A percentile compares a stretch with the other conserved stretches of the same genome.
Evolutionary conservation across 2,113 vertebrate species (phyloP).

Genomic region (Phaethon lepturus): DNA sequence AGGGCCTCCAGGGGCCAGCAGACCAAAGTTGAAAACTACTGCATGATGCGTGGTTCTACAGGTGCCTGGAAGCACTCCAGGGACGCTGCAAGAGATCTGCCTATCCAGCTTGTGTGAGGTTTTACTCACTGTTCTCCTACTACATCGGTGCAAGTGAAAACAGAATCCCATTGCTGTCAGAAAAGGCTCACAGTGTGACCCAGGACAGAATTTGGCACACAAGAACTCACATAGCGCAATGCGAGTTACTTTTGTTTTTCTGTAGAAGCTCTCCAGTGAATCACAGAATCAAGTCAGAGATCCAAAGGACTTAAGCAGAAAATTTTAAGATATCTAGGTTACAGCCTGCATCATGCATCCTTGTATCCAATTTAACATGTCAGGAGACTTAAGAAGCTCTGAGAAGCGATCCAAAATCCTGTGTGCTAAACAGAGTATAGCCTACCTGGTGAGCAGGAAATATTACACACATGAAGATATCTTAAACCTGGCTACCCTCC

Average conservation of each 20-base stretch:
- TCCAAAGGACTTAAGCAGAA: neutral
- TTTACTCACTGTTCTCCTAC: neutral
- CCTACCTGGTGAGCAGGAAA: neutral
- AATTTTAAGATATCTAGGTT: neutral
- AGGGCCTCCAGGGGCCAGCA: neutral
- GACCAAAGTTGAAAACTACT: neutral
- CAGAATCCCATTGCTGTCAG: neutral
- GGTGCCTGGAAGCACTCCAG: neutral
- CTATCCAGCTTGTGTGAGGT: neutral
- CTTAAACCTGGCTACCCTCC: neutral
- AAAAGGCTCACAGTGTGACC: neutral
- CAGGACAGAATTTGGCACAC: neutral
- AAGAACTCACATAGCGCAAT: neutral
- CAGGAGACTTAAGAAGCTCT: neutral
- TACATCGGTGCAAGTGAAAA: neutral
- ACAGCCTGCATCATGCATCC: accelerated
- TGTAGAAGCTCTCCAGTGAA: neutral
- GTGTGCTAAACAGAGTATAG: neutral
- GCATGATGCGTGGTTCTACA: neutral
- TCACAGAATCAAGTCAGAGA: neutral
- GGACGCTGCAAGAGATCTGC: neutral
- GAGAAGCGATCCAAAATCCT: neutral
- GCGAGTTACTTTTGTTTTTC: neutral
- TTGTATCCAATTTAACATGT: neutral
- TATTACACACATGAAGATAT: neutral